Percentiles rank a stretch among this genome's conserved stretches.
These are phyloP conservation scores for Colostygia pectinataria DNA, from an alignment of 2,888 invertebrate genomes.

Conservation along the genomic window DNA sequence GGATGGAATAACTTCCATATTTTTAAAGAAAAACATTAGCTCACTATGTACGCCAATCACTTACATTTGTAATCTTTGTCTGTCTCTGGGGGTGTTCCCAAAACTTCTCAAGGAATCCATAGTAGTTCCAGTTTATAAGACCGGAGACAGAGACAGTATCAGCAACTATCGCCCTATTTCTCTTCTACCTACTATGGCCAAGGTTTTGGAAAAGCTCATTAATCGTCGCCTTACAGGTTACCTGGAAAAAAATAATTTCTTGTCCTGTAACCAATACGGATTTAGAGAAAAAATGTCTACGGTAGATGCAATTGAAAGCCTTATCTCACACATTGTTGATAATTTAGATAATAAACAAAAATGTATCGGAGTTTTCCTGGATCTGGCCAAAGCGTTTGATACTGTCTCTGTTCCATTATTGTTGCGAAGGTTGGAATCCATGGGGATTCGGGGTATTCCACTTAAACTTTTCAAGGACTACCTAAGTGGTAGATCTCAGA, in stretches of 20 bases:
- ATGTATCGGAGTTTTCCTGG: neutral
- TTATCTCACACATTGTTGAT: neutral
- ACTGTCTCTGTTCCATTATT: neutral
- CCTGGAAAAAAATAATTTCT: neutral
- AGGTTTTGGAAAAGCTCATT: neutral
- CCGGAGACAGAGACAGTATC: too few species aligned
- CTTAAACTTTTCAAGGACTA: neutral
- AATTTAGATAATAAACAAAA: neutral
- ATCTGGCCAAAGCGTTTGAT: neutral
- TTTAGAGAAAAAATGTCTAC: neutral
- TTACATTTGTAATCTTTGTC: neutral
- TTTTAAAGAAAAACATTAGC: neutral
- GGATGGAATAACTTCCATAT: neutral
- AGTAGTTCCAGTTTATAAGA: neutral
- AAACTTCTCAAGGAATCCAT: neutral
- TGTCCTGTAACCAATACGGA: neutral
- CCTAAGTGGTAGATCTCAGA: neutral
- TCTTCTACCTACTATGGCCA: neutral
- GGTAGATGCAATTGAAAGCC: neutral
- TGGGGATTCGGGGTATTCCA: neutral
- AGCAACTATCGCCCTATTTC: neutral
- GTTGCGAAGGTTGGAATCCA: neutral
- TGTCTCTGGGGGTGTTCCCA: neutral
- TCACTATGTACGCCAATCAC: neutral
- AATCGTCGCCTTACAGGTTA: neutral